These are phyloP conservation scores for Physocephala rufipes DNA, from an alignment of 2,888 invertebrate species.

Conservation along the genomic window DNA sequence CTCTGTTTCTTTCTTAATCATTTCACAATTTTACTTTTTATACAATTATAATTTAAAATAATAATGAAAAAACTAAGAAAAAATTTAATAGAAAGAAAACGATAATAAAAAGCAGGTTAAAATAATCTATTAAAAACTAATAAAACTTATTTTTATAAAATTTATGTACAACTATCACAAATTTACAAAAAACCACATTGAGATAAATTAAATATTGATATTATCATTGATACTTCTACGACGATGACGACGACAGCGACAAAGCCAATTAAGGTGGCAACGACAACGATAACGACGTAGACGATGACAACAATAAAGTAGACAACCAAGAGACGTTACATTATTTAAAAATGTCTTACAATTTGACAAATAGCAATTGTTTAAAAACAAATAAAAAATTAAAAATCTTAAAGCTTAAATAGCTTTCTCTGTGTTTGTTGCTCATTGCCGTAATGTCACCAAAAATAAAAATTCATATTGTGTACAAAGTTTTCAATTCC, in stretches of 20 bases:
- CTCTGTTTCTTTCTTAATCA: background rate
- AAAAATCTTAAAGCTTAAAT: no score
- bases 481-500: no score
- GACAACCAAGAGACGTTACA: background rate
- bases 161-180: background rate
- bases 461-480: no score
- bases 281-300: no score
- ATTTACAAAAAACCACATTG: conserved; percentile 11
- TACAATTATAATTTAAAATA: background rate
- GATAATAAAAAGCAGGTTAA: no score
- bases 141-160: no score
- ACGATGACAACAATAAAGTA: no score
- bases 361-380: background rate
- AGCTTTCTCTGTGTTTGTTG: no score
- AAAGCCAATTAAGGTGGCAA: background rate
- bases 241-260: background rate
- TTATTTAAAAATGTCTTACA: background rate
- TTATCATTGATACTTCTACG: background rate
- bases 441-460: no score
- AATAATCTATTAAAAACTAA: no score
- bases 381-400: background rate
- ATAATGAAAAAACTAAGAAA: background rate
- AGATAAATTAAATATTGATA: background rate
- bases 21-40: conserved; percentile 2
- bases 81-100: background rate